phyloP scores from a whole-genome alignment of 1,140 invertebrate genomes.

The Grapholita molesta region DNA sequence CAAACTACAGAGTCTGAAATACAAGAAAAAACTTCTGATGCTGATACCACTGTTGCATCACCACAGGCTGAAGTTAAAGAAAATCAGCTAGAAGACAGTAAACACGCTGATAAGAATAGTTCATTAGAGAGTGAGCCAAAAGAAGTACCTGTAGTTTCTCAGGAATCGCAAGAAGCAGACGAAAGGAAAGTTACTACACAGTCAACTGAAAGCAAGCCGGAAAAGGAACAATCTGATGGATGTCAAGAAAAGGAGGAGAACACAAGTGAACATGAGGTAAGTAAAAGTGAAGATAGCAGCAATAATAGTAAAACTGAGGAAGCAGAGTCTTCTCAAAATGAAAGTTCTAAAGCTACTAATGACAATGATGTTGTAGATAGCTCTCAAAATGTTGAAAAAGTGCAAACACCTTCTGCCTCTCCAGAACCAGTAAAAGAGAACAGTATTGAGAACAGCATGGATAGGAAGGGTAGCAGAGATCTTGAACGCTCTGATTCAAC shows the following conservation, averaged over 20 bases:
- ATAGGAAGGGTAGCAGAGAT: conserved; percentile 27
- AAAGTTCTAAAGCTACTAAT: conserved; percentile 53
- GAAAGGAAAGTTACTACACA: background rate
- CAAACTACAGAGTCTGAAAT: conserved; percentile 19
- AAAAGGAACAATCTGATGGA: conserved; percentile 32
- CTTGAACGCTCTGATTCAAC: conserved; percentile 29
- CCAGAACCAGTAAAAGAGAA: conserved; percentile 23
- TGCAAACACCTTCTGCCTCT: conserved; percentile 29
- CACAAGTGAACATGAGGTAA: conserved; percentile 53
- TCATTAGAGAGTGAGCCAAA: background rate
- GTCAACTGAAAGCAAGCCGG: conserved; percentile 33
- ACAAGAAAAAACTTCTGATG: conserved; percentile 47
- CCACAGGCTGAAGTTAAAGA: conserved; percentile 38
- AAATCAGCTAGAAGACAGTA: conserved; percentile 9
- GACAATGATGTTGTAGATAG: conserved; percentile 67
- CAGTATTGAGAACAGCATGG: conserved; percentile 21
- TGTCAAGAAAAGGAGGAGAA: conserved; percentile 23
- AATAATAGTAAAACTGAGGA: conserved; percentile 40
- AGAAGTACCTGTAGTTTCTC: background rate
- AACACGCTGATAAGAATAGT: background rate
- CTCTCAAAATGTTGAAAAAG: conserved; percentile 34
- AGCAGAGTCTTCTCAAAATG: conserved; percentile 39
- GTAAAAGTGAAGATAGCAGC: conserved; percentile 59
- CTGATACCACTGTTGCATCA: conserved; percentile 61
- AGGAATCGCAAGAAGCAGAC: conserved; percentile 19